phyloP scores from a whole-genome alignment of 2,888 invertebrate genomes.

The Chirona hameri region DNA sequence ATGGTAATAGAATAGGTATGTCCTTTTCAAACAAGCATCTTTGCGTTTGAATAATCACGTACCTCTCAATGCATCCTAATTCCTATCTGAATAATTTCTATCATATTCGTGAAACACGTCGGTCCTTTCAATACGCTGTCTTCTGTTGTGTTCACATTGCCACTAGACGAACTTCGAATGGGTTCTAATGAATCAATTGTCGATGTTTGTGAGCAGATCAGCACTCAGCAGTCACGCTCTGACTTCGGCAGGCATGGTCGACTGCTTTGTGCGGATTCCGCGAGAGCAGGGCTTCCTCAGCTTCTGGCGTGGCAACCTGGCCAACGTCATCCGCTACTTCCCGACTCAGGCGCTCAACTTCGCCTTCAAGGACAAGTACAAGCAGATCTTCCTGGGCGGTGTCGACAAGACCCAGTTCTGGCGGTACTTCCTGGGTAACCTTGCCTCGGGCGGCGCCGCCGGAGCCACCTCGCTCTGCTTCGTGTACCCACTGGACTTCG shows the following conservation, averaged over 20 bases:
- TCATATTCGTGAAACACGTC: no score
- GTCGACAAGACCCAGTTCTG: constrained; percentile 84
- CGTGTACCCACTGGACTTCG: constrained; percentile 93
- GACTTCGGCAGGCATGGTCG: constrained; percentile 65
- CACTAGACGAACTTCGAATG: no score
- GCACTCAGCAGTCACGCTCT: not conserved
- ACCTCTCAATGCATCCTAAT: no score
- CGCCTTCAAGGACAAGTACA: constrained; percentile 92
- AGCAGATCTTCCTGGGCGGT: constrained; percentile 74
- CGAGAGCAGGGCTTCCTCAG: constrained; percentile 78
- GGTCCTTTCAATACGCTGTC: no score
- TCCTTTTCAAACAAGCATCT: no score
- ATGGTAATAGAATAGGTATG: no score
- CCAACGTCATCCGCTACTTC: constrained; percentile 91
- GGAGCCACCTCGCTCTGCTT: constrained; percentile 91
- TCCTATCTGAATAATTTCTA: no score
- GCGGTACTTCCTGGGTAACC: constrained; percentile 80
- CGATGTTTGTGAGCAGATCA: no score
- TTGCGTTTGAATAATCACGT: no score
- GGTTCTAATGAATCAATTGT: no score
- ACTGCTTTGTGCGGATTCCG: constrained; percentile 78
- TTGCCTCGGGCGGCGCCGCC: constrained; percentile 90
- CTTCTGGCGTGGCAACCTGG: constrained; percentile 90
- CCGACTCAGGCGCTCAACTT: constrained; percentile 93
- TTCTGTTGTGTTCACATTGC: no score